Percentiles rank a stretch among this genome's conserved stretches.
phyloP scores from a whole-genome alignment of 2,797 vertebrate species.

The Decapterus maruadsi region DNA sequence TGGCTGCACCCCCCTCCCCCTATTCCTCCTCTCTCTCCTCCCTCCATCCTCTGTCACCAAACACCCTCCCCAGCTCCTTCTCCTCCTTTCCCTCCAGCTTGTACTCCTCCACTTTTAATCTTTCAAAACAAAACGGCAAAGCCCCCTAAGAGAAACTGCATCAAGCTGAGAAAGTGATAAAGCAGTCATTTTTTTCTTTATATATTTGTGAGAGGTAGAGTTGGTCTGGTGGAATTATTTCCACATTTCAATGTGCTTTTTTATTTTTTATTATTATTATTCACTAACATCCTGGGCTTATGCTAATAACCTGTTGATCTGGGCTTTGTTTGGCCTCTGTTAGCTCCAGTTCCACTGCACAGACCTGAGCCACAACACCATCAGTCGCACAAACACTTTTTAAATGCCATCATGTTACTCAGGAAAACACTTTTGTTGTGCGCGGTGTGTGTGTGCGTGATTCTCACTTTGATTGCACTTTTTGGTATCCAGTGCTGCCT shows the following conservation, averaged over 20 bases:
- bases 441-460: constrained; percentile 13
- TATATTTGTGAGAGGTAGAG: constrained; percentile 20
- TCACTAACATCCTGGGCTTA: constrained; percentile 48
- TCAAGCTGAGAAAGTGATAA: constrained; percentile 80
- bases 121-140: constrained; percentile 82
- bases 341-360: constrained; percentile 11
- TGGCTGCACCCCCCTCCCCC: constrained; percentile 33
- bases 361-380: constrained; percentile 40
- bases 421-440: constrained; percentile 51
- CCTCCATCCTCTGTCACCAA: constrained; percentile 74
- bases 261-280: constrained; percentile 35
- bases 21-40: constrained; percentile 42
- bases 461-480: constrained; percentile 57
- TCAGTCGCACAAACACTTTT: constrained; percentile 53
- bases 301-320: constrained; percentile 77
- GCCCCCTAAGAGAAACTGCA: constrained; percentile 75
- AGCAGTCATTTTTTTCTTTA: constrained; percentile 55
- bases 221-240: constrained; percentile 56
- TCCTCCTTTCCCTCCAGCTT: constrained; percentile 67
- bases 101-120: constrained; percentile 81
- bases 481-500: constrained; percentile 38
- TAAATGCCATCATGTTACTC: constrained; percentile 46
- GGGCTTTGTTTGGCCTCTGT: constrained; percentile 49
- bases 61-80: constrained; percentile 44
- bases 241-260: constrained; percentile 51